Base-by-base conservation (phyloP, 35 echinoderm and acorn worm genomes). In the Ophioderma brevispina region DNA sequence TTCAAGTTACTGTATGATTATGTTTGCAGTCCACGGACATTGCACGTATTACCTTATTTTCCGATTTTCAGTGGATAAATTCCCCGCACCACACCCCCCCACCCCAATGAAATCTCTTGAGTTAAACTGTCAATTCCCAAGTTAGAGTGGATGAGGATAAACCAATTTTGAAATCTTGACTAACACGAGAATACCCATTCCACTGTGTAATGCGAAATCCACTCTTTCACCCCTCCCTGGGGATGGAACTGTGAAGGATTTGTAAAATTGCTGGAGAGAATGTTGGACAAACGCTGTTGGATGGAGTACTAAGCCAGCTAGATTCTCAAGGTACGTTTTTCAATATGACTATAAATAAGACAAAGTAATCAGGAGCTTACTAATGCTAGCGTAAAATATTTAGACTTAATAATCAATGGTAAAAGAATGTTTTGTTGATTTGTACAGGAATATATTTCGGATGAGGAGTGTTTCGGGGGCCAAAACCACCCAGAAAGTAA, bases 51-150 rank as follows among this genome's bases (percentile, higher is more conserved):
- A n/a, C n/a, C n/a, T n/a, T 46, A 46, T 46, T 46, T 0, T 83
- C 82, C 63, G 82, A 63, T 17, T 85, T 25, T 64, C 52, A 50
- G 63, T 85, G 19, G 55, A 85, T 40, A 85, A 85, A 37, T n/a
- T n/a, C n/a, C n/a, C n/a, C n/a, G n/a, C n/a, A n/a, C n/a, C n/a
- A n/a, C n/a, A n/a, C n/a, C n/a, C n/a, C n/a, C n/a, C 28, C 42
- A 3, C 1, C n/a, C 21, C 49, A 36, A 32, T 10, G 35, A 59
- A 55, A 85, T 6, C 36, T 31, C 1, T 85, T 28, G 18, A 19
- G 31, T 33, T 85, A 30, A 64, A 32, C 34, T 25, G 63, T 0
- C 32, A 33, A 10, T 35, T 85, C 13, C n/a, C 3, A 50, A 32
- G 14, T 85, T 23, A 64, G 32, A 3, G 11, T 85, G 6, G 82